These are phyloP conservation scores for Tethya wilhelma DNA, from an alignment of 37 sponge, comb jelly and placozoan species.

Conservation along the genomic window DNA sequence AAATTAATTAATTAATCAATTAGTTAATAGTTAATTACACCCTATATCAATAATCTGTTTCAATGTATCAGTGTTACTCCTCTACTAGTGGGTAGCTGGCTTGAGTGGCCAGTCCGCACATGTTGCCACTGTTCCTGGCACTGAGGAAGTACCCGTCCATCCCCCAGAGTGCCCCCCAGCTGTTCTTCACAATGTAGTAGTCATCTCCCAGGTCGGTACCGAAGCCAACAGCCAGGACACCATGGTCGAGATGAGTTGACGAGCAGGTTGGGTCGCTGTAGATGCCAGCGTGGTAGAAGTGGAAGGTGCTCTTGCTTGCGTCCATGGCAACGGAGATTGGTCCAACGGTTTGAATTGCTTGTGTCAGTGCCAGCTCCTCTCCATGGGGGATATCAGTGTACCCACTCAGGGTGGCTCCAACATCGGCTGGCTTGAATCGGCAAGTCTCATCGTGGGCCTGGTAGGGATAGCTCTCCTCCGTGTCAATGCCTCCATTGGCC, in stretches of 20 bases:
- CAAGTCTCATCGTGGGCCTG: constrained; percentile 79
- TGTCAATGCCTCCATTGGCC: constrained; percentile 79
- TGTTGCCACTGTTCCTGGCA: constrained; percentile 71
- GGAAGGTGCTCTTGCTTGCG: constrained; percentile 77
- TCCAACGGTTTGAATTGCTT: constrained; percentile 77
- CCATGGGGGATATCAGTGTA: constrained; percentile 56
- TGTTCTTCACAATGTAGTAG: constrained; percentile 91
- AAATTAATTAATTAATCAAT: no score
- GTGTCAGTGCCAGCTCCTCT: constrained; percentile 70
- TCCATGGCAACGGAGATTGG: constrained; percentile 96
- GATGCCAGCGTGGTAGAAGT: constrained; percentile 81
- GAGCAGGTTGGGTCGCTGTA: constrained; percentile 88
- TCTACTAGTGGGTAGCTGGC: constrained; percentile 85
- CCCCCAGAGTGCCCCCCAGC: constrained; percentile 91
- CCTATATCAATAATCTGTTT: no score
- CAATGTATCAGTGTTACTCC: neutral
- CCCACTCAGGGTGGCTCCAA: constrained; percentile 67
- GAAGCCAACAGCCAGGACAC: constrained; percentile 92
- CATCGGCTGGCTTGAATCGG: constrained; percentile 53
- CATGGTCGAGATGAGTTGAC: constrained; percentile 82
- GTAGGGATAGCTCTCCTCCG: constrained; percentile 95
- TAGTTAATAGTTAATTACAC: no score
- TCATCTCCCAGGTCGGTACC: constrained; percentile 49
- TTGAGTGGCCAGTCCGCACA: constrained; percentile 84
- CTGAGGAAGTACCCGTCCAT: constrained; percentile 84